Conservation (phyloP, 2,888 invertebrate species). For the Nineta flava region DNA sequence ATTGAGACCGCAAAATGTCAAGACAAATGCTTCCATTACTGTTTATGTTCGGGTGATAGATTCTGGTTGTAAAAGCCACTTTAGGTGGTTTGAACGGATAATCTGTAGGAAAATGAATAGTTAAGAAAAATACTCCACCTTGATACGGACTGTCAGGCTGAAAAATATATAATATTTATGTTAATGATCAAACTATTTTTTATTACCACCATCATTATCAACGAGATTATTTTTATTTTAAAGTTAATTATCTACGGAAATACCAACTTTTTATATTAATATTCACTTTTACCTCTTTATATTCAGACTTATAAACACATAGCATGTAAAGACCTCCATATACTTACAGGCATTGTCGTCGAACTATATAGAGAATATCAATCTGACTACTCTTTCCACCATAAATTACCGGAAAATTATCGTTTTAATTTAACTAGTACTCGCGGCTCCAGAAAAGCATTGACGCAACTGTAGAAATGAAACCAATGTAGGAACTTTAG, state of each 20-base stretch:
- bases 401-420: too few species aligned
- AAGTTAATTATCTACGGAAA: not conserved
- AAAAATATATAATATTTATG: constrained; percentile 13
- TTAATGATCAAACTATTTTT: not conserved
- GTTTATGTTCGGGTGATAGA: constrained; percentile 99
- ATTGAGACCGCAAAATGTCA: constrained; percentile 98
- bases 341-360: too few species aligned
- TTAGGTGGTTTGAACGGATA: constrained; percentile 99
- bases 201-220: not conserved
- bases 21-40: constrained; percentile 99
- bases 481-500: too few species aligned
- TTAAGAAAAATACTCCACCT: constrained; percentile 99
- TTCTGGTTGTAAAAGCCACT: constrained; percentile 99
- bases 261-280: too few species aligned
- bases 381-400: too few species aligned
- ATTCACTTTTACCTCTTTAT: too few species aligned
- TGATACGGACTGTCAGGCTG: constrained; percentile 99
- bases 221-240: not conserved
- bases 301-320: too few species aligned
- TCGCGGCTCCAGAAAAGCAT: too few species aligned
- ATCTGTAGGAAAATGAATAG: constrained; percentile 99
- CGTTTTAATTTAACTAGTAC: too few species aligned
- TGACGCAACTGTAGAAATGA: too few species aligned
- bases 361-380: too few species aligned
- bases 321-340: too few species aligned